Evolutionary conservation across 2,888 invertebrate species (phyloP), one percentile per base, ranked within the genome.

Genomic region (Octonoba sinensis): DNA sequence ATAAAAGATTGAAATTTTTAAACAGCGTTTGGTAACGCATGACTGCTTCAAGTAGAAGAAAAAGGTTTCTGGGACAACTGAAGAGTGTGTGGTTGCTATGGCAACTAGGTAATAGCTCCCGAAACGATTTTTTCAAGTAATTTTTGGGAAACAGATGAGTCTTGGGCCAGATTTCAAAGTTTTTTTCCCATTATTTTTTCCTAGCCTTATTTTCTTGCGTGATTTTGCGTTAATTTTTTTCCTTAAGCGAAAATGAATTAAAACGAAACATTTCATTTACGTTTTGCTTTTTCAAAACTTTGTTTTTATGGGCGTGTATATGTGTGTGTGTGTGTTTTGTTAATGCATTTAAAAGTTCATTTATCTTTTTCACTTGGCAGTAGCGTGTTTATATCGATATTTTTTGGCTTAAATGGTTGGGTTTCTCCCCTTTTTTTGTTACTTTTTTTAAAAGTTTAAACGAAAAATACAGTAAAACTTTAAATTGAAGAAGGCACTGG

Each of bases 111-210:
- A 67, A 82, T 82, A 71, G 70, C 65, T 54, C 71, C 75, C 57
- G 56, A 71, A 82, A 82, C 70, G 82, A 82, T 82, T 82, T 75
- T 82, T 76, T 82, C 76, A 51, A 67, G 79, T 62, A 73, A 73
- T 79, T 79, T 73, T 60, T 57, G 54, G 54, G 47, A 57, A 54
- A 70, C n/a, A 69, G 62, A 54, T 54, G 69, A 60, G 60, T 20
- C 27, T 24, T 12, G 56, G 46, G 22, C 24, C 57, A 57, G 54
- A 75, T 60, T 75, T 67, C 44, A 24, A 47, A 24, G n/a, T 67
- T 75, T 75, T 60, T 46, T 70, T 77, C 51, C 24, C 6, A 49
- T 62, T 44, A 59, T 69, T 54, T 59, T 57, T 62, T 44, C 46
- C n/a, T 3, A 18, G 12, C 15, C 51, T 36, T 49, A n/a, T 13